Conservation (phyloP, 2,797 vertebrate species). For the Uromys caudimaculatus region DNA sequence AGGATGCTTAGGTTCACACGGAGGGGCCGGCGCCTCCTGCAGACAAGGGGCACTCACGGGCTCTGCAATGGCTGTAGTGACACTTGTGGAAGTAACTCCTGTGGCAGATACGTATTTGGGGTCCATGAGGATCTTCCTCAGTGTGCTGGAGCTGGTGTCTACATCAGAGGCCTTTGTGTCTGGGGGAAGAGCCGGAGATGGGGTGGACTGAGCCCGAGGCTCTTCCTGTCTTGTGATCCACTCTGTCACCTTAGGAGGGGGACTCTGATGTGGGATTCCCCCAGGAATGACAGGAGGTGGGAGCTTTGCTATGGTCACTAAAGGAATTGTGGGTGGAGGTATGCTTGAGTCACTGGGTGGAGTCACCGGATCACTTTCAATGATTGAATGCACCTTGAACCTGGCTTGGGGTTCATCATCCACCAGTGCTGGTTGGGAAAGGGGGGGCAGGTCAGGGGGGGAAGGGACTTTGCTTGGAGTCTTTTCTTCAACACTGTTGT, state of each 20-base stretch:
- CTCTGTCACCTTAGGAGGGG: constrained; percentile 87
- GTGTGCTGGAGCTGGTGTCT: constrained; percentile 96
- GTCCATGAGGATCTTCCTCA: constrained; percentile 99
- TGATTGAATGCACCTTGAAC: constrained; percentile 85
- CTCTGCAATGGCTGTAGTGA: constrained; percentile 92
- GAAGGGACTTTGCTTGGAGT: constrained; percentile 48
- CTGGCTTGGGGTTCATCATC: constrained; percentile 85
- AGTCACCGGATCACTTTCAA: constrained; percentile 85
- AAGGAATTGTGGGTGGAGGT: constrained; percentile 84
- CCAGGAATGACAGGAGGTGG: constrained; percentile 85
- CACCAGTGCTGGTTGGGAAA: neutral
- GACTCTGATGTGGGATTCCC: constrained; percentile 84
- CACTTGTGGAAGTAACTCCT: constrained; percentile 90
- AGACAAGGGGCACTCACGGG: constrained; percentile 89
- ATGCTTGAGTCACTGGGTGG: constrained; percentile 85
- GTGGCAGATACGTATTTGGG: constrained; percentile 96
- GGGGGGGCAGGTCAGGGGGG: constrained; percentile 73
- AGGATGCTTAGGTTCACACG: constrained; percentile 86
- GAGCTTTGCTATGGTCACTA: constrained; percentile 86
- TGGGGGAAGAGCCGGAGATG: constrained; percentile 92
- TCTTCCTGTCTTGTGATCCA: constrained; percentile 95
- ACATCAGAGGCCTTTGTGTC: constrained; percentile 98
- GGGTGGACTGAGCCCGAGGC: constrained; percentile 89
- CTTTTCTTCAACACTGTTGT: constrained; percentile 74
- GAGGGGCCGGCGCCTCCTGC: constrained; percentile 82